phyloP scores from a whole-genome alignment of 2,113 vertebrate species.

The Danionella cerebrum region DNA sequence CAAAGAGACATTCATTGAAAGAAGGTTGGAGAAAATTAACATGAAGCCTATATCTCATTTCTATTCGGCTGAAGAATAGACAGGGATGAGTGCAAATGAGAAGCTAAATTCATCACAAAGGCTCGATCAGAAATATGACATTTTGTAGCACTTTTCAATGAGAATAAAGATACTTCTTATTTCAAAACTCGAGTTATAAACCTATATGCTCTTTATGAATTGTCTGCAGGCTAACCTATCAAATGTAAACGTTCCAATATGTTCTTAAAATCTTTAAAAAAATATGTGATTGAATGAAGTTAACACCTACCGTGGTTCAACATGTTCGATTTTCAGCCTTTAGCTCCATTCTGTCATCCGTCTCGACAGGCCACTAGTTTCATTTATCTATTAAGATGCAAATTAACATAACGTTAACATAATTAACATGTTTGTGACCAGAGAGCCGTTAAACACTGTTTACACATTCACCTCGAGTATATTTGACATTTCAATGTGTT shows the following conservation, averaged over 20 bases:
- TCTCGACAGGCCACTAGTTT: not conserved
- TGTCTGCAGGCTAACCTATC: too few relatives aligned
- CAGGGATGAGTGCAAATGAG: not conserved
- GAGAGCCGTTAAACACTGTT: constrained; percentile 17
- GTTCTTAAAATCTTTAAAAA: not conserved
- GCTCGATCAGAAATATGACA: not conserved
- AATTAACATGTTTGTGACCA: constrained; percentile 16
- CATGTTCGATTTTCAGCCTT: not conserved
- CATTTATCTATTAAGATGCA: not conserved
- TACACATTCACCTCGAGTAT: constrained; percentile 16
- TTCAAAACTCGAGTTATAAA: not conserved
- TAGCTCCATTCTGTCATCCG: not conserved
- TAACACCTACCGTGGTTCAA: not conserved
- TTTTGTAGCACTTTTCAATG: not conserved
- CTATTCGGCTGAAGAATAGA: constrained; percentile 7
- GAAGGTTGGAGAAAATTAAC: not conserved
- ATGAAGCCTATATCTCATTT: too few relatives aligned
- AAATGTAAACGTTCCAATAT: not conserved
- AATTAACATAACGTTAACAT: constrained; percentile 10
- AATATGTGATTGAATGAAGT: not conserved
- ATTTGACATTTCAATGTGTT: constrained; percentile 31
- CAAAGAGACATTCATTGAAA: constrained; percentile 27
- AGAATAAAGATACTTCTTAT: not conserved
- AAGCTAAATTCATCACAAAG: not conserved
- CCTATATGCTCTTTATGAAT: not conserved